phyloP scores from a whole-genome alignment of 2,113 vertebrate species.

The Gobiocypris rarus region DNA sequence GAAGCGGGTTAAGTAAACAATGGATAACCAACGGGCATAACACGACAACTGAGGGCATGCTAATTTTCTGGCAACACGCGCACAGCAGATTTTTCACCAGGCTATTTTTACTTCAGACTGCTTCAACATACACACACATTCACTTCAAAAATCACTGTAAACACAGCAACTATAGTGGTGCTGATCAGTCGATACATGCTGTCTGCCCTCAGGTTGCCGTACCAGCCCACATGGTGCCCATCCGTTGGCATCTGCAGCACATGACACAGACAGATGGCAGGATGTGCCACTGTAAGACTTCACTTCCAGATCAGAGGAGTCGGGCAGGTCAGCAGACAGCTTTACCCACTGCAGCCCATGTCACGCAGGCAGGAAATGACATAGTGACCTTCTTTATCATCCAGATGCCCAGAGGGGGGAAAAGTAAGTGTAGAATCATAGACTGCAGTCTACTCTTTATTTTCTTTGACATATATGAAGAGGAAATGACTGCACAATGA shows the following conservation, averaged over 20 bases:
- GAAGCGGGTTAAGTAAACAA: slow-evolving; percentile 62
- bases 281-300: slow-evolving; percentile 62
- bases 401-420: slow-evolving; percentile 52
- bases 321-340: slow-evolving; percentile 64
- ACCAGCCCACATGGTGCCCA: slow-evolving; percentile 41
- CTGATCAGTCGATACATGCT: slow-evolving; percentile 29
- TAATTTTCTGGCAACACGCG: slow-evolving; percentile 35
- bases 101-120: slow-evolving; percentile 57
- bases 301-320: slow-evolving; percentile 58
- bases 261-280: slow-evolving; percentile 62
- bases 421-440: slow-evolving; percentile 58
- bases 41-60: slow-evolving; percentile 44
- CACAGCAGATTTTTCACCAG: slow-evolving; percentile 35
- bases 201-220: slow-evolving; percentile 4
- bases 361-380: slow-evolving; percentile 61
- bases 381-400: slow-evolving; percentile 67
- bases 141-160: not conserved
- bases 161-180: not conserved
- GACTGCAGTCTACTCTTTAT: slow-evolving; percentile 45
- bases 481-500: slow-evolving; percentile 7
- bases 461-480: slow-evolving; percentile 63
- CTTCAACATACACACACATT: not conserved
- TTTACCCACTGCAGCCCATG: slow-evolving; percentile 53
- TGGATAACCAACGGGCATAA: slow-evolving; percentile 52
- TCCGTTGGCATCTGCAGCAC: slow-evolving; percentile 32